Conservation (phyloP, 1,140 invertebrate genomes). For the Sarcophaga peregrina region DNA sequence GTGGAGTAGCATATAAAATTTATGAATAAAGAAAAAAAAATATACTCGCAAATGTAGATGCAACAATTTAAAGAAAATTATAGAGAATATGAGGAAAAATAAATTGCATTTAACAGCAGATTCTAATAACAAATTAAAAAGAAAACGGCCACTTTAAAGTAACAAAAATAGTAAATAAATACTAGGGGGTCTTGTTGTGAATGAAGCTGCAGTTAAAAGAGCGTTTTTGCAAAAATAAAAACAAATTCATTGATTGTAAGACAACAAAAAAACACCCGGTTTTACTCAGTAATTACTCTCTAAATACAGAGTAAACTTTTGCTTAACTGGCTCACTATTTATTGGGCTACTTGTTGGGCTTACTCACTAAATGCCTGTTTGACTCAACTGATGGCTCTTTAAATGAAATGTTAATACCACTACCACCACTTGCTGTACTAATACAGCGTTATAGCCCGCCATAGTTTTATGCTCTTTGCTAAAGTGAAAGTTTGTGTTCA, state of each 20-base stretch:
- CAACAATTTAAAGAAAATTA: neutral
- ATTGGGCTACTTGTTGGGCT: neutral
- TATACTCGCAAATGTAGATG: neutral
- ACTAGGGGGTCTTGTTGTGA: no score
- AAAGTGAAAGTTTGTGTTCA: conserved; percentile 40
- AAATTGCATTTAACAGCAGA: neutral
- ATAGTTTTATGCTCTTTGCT: conserved; percentile 31
- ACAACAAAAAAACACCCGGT: no score
- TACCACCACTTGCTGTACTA: neutral
- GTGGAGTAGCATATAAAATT: neutral
- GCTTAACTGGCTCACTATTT: neutral
- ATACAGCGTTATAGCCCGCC: neutral
- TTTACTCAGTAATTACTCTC: neutral
- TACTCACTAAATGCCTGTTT: neutral
- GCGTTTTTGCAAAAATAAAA: no score
- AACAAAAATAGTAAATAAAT: no score
- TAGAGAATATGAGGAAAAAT: neutral
- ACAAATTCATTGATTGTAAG: no score
- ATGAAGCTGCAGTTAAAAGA: no score
- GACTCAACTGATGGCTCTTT: neutral
- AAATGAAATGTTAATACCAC: neutral
- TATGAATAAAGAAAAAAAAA: neutral
- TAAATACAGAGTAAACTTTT: neutral
- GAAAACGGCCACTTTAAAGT: no score
- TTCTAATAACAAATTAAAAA: neutral